These are phyloP conservation scores for Andrena cerasifolii DNA, from an alignment of 1,140 invertebrate species.

Conservation along the genomic window DNA sequence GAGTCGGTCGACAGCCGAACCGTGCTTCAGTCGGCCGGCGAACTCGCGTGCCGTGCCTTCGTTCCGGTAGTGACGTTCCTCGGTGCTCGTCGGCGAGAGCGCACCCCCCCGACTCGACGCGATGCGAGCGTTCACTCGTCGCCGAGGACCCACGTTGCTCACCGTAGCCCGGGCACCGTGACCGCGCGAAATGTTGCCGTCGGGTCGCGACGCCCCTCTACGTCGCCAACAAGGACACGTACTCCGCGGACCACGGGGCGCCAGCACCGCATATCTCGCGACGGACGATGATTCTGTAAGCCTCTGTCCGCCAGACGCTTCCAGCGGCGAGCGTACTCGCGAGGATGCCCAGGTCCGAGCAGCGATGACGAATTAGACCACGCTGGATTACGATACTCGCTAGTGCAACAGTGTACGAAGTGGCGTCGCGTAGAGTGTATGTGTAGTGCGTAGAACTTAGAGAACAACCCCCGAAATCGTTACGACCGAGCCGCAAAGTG, in stretches of 20 bases:
- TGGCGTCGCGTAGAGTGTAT: slow-evolving; percentile 13
- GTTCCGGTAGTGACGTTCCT: slow-evolving; percentile 55
- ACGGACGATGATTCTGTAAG: too few relatives aligned
- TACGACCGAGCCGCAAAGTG: slow-evolving; percentile 11
- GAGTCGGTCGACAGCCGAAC: slow-evolving; percentile 66
- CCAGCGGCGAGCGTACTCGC: background rate
- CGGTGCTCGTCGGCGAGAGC: slow-evolving; percentile 4
- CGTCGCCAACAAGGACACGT: background rate
- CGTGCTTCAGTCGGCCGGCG: slow-evolving; percentile 80
- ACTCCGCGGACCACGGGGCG: background rate
- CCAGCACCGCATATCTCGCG: too few relatives aligned
- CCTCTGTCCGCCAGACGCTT: too few relatives aligned
- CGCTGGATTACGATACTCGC: background rate
- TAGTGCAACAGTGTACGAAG: slow-evolving; percentile 15
- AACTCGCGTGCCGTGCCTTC: slow-evolving; percentile 81
- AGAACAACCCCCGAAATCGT: slow-evolving; percentile 41
- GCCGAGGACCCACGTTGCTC: background rate
- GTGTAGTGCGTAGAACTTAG: slow-evolving; percentile 46
- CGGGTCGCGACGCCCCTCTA: background rate
- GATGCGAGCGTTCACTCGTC: slow-evolving; percentile 24
- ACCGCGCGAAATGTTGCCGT: slow-evolving; percentile 30
- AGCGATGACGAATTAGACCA: background rate
- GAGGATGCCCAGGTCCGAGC: too few relatives aligned
- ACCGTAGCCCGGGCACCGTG: background rate
- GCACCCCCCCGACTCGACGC: background rate